Base-by-base conservation (phyloP, 2,888 invertebrate genomes). In the Cosmia pyralina region DNA sequence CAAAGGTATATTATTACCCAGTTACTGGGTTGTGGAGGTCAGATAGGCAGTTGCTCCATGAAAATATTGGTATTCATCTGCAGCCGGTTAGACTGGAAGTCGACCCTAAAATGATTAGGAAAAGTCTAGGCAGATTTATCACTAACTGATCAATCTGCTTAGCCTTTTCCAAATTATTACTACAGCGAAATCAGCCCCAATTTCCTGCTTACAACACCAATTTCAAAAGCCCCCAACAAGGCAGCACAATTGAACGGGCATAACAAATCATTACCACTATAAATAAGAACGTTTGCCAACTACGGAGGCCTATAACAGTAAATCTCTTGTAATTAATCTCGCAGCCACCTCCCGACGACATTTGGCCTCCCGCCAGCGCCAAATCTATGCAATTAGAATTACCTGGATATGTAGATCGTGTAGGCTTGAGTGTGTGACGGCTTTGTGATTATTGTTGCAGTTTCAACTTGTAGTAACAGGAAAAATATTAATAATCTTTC, bases 341-440 rank as follows among this genome's bases (percentile, higher is more conserved):
- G 50, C 67, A 81, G 79, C 79, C 87, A 86, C 85, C 85, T 83
- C 81, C 76, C 87, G 44, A 69, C 77, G 80, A 81, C 87, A 77
- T 70, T 86, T 86, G 86, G 87, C 77, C 58, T 73, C 41, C 38
- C 22, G 86, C 86, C 86, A 86, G 81, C 67, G 46, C 62, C 77
- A 86, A 86, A 87, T 86, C 84, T 84, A 87, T 82, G 87, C 88
- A 88, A 88, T 87, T 88, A 86, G 85, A 85, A 87, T 88, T 88
- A 91, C 91, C 90, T 92, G 89, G 74, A 73, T 79, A 60, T 48
- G 69, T 79, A 74, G 74, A 81, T 70, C 59, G 80, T 60, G 76
- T 81, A 64, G 66, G 68, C 46, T 60, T 67, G 22, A 34, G 52
- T 81, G 53, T 63, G 81, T 55, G 19, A n/a, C 38, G 11, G 53